Evolutionary conservation across 2,113 vertebrate genomes (phyloP).

Genomic region (Microtus pennsylvanicus): DNA sequence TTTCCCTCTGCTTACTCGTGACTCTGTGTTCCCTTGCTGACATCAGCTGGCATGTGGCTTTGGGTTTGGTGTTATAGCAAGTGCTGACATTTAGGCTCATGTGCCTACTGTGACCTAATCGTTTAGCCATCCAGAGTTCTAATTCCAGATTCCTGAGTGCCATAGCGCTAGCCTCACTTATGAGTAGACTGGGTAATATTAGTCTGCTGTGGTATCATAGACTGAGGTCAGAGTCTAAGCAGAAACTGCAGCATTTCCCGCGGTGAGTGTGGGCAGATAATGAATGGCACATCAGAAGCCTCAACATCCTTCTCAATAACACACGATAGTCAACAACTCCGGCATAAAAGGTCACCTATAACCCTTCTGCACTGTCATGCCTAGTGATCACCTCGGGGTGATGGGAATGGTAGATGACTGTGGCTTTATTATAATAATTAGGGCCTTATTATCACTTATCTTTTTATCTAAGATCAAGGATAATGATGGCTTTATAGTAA

Average conservation of each 20-base stretch:
- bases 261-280: neutral
- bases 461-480: neutral
- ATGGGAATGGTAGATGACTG: neutral
- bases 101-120: constrained; percentile 61
- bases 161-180: constrained; percentile 46
- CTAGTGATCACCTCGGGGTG: neutral
- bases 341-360: neutral
- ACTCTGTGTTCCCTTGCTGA: constrained; percentile 7
- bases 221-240: neutral
- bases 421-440: neutral
- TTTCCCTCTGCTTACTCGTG: neutral
- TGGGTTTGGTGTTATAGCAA: constrained; percentile 44
- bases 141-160: constrained; percentile 40
- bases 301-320: constrained; percentile 12
- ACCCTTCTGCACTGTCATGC: neutral
- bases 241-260: neutral
- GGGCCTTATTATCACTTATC: neutral
- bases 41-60: constrained; percentile 19
- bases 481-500: neutral
- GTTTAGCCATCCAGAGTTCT: constrained; percentile 52
- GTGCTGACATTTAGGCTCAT: constrained; percentile 57
- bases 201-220: neutral
- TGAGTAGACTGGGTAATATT: constrained; percentile 60
- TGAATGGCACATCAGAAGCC: neutral
- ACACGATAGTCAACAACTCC: neutral